Conservation (phyloP, 1,140 invertebrate genomes). For the Camponotus vicinus region DNA sequence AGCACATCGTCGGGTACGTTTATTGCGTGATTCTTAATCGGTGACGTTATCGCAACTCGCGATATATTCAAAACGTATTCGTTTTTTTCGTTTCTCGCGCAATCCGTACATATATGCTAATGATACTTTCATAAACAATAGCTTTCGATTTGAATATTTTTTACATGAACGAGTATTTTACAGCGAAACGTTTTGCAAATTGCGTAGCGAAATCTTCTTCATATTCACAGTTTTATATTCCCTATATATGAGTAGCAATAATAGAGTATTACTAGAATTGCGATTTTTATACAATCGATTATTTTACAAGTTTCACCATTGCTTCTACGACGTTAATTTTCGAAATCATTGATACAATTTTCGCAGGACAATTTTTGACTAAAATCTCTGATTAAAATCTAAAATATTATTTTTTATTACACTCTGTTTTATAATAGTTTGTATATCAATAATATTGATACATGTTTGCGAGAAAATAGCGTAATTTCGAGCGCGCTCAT, state of each 20-base stretch:
- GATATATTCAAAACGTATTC: neutral
- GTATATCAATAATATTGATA: neutral
- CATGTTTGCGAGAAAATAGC: neutral
- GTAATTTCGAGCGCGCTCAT: neutral
- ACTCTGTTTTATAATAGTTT: neutral
- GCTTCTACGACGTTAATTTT: neutral
- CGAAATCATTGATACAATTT: neutral
- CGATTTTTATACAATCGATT: neutral
- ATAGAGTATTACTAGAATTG: neutral
- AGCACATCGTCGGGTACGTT: neutral
- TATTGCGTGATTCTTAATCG: conserved; percentile 48
- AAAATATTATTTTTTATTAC: neutral
- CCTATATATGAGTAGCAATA: neutral
- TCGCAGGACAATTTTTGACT: neutral
- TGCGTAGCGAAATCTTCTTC: neutral
- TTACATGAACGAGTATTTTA: neutral
- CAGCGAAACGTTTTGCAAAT: neutral
- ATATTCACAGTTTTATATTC: neutral
- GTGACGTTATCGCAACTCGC: conserved; percentile 11
- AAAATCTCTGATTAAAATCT: neutral
- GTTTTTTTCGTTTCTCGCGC: neutral
- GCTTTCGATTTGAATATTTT: conserved; percentile 5
- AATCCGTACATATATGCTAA: neutral
- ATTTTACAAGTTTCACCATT: neutral
- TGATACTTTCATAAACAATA: neutral